A percentile compares a stretch with the other conserved stretches of the same genome.
These are phyloP conservation scores for Enteromius radiatus DNA, from an alignment of 2,797 vertebrate species.

Conservation along the genomic window DNA sequence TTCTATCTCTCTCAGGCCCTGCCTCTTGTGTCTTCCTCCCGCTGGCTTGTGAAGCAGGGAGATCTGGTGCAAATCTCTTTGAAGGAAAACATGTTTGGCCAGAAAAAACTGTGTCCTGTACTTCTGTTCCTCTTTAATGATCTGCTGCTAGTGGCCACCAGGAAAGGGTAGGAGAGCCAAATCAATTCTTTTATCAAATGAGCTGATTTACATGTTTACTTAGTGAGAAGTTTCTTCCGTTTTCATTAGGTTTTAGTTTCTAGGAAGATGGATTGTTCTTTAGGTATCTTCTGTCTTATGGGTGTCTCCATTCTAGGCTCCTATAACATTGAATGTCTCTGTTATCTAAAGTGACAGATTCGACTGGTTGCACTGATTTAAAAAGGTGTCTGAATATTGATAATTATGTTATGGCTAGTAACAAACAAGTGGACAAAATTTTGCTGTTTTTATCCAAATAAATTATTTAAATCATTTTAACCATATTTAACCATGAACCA, in stretches of 20 bases:
- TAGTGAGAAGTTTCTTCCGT: not conserved
- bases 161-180: slow-evolving; percentile 52
- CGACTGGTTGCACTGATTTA: not conserved
- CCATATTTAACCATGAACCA: not conserved
- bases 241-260: not conserved
- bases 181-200: not conserved
- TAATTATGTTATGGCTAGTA: not conserved
- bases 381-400: not conserved
- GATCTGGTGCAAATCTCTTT: slow-evolving; percentile 49
- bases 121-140: slow-evolving; percentile 63
- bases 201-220: not conserved
- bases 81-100: slow-evolving; percentile 54
- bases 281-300: not conserved
- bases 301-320: not conserved
- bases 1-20: slow-evolving; percentile 41
- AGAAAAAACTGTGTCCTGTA: slow-evolving; percentile 51
- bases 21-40: slow-evolving; percentile 59
- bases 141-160: slow-evolving; percentile 56
- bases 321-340: not conserved
- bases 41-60: slow-evolving; percentile 59
- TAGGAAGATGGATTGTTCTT: not conserved
- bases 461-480: not conserved
- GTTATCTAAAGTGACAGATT: not conserved
- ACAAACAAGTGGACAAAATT: not conserved
- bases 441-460: not conserved